Base-by-base conservation (phyloP, 2,113 vertebrate genomes). In the Abramis brama region DNA sequence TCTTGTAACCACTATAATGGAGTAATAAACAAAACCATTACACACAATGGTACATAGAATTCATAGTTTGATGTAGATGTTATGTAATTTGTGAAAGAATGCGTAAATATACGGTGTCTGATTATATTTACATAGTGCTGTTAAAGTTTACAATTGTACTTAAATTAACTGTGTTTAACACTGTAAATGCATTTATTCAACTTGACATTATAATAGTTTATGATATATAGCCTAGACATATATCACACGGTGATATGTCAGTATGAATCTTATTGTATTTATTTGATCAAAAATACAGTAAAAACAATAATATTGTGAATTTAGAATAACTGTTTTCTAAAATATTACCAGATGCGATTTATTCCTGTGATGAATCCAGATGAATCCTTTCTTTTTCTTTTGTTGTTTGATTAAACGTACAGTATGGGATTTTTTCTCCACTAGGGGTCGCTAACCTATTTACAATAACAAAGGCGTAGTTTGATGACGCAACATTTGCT, bases 21-120 rank as follows among this genome's bases (percentile, higher is more conserved):
- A 60, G 77, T 43, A 78, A 57, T 36, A 78, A 78, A 78, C 52
- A 78, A 78, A 78, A 78, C 52, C 27, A 36, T 59, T 57, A 78
- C 30, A 78, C 27, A 78, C 76, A 33, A n/a, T 36, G 30, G 27
- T 36, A 5, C 9, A 78, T 3, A 78, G 52, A 78, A 59, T 1
- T 77, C 8, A 33, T 33, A 57, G 17, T 57, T 57, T 78, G 50
- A 57, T 57, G 75, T 27, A 78, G 25, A 23, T 78, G 50, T 57
- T 55, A 55, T 2, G 19, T 23, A 50, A 55, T 57, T 55, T 33
- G 47, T 27, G 30, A 57, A 57, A 78, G 71, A 75, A 47, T n/a
- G 11, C 43, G 27, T 75, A 47, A 47, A 47, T 75, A 6, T 27
- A 50, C 17, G 13, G 73, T 9, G 3, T 75, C 11, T 47, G n/a